Conservation (phyloP, 1,140 invertebrate species). For the Scaptomyza hsui region DNA sequence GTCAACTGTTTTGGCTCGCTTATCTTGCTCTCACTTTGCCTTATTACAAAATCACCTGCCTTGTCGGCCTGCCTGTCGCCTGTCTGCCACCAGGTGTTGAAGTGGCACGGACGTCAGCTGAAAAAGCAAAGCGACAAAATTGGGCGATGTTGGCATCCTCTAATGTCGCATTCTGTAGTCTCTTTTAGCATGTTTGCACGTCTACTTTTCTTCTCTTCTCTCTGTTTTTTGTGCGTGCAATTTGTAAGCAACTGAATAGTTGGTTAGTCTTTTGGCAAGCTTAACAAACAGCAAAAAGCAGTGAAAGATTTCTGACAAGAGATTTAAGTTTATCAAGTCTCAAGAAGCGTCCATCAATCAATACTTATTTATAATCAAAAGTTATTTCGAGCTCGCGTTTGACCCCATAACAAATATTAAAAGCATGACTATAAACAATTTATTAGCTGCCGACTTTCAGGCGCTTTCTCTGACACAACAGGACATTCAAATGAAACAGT, state of each 20-base stretch:
- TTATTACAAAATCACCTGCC: slow-evolving; percentile 49
- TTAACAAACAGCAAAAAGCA: background rate
- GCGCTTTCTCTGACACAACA: slow-evolving; percentile 20
- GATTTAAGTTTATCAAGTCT: background rate
- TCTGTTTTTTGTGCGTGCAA: slow-evolving; percentile 3
- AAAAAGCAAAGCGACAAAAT: slow-evolving; percentile 2
- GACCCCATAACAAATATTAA: slow-evolving; percentile 27
- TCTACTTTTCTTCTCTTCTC: background rate
- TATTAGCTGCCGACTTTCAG: slow-evolving; percentile 43
- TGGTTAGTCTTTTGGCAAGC: slow-evolving; percentile 6
- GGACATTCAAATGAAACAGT: slow-evolving; percentile 24
- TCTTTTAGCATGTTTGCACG: background rate
- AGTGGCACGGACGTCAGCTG: slow-evolving; percentile 9
- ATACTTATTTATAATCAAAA: background rate
- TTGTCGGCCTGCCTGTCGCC: background rate
- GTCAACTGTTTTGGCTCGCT: slow-evolving; percentile 10
- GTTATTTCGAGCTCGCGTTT: background rate
- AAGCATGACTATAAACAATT: slow-evolving; percentile 43
- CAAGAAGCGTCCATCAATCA: slow-evolving; percentile 34
- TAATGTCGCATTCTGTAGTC: slow-evolving; percentile 11
- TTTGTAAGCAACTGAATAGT: slow-evolving; percentile 6
- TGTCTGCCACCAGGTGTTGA: slow-evolving; percentile 14
- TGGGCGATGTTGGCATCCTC: slow-evolving; percentile 15
- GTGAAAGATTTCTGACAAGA: background rate
- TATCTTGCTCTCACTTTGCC: slow-evolving; percentile 32